A percentile compares a stretch with the other conserved stretches of the same genome.
phyloP scores from a whole-genome alignment of 2,888 invertebrate species.

The Griposia aprilina region DNA sequence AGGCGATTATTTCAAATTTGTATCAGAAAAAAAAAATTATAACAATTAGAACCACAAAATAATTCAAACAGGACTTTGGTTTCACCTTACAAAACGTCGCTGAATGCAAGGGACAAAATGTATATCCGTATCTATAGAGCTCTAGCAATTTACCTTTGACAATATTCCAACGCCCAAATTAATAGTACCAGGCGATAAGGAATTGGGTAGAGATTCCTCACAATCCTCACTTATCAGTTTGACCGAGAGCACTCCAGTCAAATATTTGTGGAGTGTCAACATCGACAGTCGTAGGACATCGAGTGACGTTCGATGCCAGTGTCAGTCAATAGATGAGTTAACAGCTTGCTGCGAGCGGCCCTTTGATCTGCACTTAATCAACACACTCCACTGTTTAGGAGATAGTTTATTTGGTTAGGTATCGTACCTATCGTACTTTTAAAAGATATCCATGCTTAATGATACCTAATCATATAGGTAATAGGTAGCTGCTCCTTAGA shows the following conservation, averaged over 20 bases:
- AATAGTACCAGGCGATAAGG: slow-evolving; percentile 47
- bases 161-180: slow-evolving; percentile 11
- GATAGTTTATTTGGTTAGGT: slow-evolving; percentile 41
- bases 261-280: slow-evolving; percentile 56
- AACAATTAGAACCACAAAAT: not conserved
- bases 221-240: slow-evolving; percentile 47
- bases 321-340: slow-evolving; percentile 61
- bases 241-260: slow-evolving; percentile 49
- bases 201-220: slow-evolving; percentile 40
- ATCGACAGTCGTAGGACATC: slow-evolving; percentile 51
- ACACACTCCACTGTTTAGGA: slow-evolving; percentile 48
- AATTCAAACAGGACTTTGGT: not conserved
- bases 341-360: slow-evolving; percentile 55
- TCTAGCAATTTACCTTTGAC: not conserved
- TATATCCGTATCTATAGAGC: not conserved
- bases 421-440: slow-evolving; percentile 28
- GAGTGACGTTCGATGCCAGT: slow-evolving; percentile 51
- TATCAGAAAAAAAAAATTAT: too few species aligned
- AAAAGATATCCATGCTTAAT: not conserved
- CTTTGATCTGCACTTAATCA: slow-evolving; percentile 64
- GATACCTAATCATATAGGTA: not conserved
- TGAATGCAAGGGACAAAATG: not conserved
- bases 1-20: not conserved
- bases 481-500: not conserved
- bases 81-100: not conserved